phyloP scores from a whole-genome alignment of 2,113 vertebrate species.

The Paraplagusia blochii region DNA sequence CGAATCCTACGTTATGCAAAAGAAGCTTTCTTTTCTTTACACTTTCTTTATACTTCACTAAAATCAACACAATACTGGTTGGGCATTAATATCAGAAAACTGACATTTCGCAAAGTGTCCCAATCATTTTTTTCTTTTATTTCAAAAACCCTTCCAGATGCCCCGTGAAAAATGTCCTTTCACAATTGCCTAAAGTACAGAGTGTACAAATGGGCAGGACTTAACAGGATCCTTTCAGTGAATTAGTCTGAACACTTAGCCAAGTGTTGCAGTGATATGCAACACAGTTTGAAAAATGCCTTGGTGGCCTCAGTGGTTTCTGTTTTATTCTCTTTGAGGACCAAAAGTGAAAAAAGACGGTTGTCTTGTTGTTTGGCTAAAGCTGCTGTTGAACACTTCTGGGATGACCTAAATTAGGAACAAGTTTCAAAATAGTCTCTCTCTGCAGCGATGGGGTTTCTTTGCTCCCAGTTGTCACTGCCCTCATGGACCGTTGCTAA shows the following conservation, averaged over 20 bases:
- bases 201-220: slow-evolving; percentile 15
- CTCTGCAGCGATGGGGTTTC: slow-evolving; percentile 10
- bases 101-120: background rate
- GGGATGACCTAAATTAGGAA: slow-evolving; percentile 64
- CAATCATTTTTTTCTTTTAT: slow-evolving; percentile 27
- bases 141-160: slow-evolving; percentile 22
- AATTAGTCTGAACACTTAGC: slow-evolving; percentile 22
- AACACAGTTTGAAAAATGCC: slow-evolving; percentile 21
- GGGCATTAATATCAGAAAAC: background rate
- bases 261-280: slow-evolving; percentile 11
- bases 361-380: slow-evolving; percentile 49
- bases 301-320: slow-evolving; percentile 28
- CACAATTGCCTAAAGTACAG: slow-evolving; percentile 22
- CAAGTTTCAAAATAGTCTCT: slow-evolving; percentile 57
- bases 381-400: slow-evolving; percentile 52
- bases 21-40: no score
- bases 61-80: no score
- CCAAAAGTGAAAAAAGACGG: background rate
- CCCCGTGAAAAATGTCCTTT: slow-evolving; percentile 8
- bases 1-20: no score
- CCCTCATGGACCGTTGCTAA: slow-evolving; percentile 50
- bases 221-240: slow-evolving; percentile 24
- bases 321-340: slow-evolving; percentile 11
- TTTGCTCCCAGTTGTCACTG: slow-evolving; percentile 29
- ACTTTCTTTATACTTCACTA: no score